Percentiles rank a stretch among this genome's conserved stretches.
These are phyloP conservation scores for Rosalia funebris DNA, from an alignment of 2,888 invertebrate species.

Conservation along the genomic window DNA sequence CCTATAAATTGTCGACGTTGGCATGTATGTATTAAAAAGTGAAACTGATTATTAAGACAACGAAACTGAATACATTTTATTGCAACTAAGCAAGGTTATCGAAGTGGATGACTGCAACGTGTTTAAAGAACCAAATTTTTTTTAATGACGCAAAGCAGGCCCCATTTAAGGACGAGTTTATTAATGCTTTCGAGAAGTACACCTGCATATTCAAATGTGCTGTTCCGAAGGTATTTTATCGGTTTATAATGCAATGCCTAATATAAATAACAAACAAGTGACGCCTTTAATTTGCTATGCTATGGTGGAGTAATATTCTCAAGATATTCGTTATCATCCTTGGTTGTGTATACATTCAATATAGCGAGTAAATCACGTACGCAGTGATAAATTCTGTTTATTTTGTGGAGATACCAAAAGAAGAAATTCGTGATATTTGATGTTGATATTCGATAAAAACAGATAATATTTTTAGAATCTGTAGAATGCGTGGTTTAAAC, in stretches of 20 bases:
- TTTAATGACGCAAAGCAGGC: background rate
- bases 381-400: background rate
- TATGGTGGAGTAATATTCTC: background rate
- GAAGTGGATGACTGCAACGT: background rate
- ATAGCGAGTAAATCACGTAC: background rate
- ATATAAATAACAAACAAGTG: background rate
- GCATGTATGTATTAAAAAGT: background rate
- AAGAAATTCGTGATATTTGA: no score
- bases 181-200: constrained; percentile 2
- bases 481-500: no score
- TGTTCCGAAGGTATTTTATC: background rate
- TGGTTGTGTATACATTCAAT: background rate
- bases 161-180: constrained; percentile 1
- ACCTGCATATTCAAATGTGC: constrained; percentile 1
- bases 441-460: no score
- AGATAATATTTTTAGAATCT: no score
- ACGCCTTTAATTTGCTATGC: background rate
- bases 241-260: background rate
- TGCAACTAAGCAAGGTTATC: background rate
- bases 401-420: no score
- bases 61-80: background rate
- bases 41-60: background rate
- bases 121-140: background rate
- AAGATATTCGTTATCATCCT: background rate
- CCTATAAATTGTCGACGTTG: no score